Conservation (phyloP, 2,888 invertebrate species). For the Lysandra bellargus region DNA sequence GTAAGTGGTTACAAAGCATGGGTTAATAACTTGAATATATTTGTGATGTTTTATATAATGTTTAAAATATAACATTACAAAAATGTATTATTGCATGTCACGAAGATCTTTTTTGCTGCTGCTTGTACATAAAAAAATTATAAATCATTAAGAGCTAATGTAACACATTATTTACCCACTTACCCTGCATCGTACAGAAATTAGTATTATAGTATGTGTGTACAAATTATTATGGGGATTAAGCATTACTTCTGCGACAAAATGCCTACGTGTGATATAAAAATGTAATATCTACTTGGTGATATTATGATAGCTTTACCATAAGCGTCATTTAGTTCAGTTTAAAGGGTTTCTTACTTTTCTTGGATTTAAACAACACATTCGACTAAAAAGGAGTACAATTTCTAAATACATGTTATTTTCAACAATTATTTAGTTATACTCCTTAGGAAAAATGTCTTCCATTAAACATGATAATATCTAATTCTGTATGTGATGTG, state of each 20-base stretch:
- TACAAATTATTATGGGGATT: background rate
- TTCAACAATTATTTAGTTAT: background rate
- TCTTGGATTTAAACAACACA: background rate
- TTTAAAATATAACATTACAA: background rate
- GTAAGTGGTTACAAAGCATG: slow-evolving; percentile 17
- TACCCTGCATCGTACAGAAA: background rate
- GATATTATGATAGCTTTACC: background rate
- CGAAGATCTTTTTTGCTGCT: background rate
- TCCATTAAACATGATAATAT: background rate
- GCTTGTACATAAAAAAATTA: background rate
- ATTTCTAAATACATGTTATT: background rate
- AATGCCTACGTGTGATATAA: background rate
- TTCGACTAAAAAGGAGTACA: background rate
- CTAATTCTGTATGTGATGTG: background rate
- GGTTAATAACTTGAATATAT: background rate
- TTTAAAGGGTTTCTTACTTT: background rate
- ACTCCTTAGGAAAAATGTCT: background rate
- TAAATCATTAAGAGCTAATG: background rate
- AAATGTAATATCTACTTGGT: no score
- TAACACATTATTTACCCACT: background rate
- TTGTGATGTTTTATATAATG: slow-evolving; percentile 17
- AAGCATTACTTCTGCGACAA: background rate
- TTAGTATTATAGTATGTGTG: background rate
- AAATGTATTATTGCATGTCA: background rate
- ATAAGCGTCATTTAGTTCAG: background rate